A percentile compares a stretch with the other conserved stretches of the same genome.
Conservation (phyloP, 2,113 vertebrate genomes). For the Chloebia gouldiae region DNA sequence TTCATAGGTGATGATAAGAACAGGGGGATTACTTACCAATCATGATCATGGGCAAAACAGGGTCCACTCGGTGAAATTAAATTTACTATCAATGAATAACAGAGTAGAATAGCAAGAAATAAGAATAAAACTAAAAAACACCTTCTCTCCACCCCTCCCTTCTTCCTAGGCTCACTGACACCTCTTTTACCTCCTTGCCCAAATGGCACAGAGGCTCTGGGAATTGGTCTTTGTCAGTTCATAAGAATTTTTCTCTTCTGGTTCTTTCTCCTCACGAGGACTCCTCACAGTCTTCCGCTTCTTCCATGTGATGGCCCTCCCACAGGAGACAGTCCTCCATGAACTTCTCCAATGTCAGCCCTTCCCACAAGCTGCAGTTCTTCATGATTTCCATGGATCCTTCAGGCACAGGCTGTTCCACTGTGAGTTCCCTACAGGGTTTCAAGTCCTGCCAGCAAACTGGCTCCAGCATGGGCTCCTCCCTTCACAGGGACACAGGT, state of each 20-base stretch:
- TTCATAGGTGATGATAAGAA: not conserved
- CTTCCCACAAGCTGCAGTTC: not conserved
- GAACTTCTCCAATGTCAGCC: fast-evolving
- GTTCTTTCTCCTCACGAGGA: not conserved
- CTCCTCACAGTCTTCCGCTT: not conserved
- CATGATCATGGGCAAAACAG: not conserved
- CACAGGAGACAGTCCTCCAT: not conserved
- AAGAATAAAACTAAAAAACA: not conserved
- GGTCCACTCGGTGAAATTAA: not conserved
- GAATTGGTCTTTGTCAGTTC: not conserved
- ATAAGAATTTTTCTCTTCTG: not conserved
- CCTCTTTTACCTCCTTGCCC: not conserved
- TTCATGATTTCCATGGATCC: not conserved
- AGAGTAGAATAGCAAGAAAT: not conserved
- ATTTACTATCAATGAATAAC: not conserved
- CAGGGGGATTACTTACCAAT: not conserved
- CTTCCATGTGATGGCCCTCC: fast-evolving
- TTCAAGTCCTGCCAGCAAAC: not conserved
- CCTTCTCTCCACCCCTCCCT: not conserved
- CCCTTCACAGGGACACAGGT: not conserved
- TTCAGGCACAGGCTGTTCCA: not conserved
- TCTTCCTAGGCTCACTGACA: not conserved
- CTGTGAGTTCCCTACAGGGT: fast-evolving
- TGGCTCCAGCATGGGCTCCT: not conserved
- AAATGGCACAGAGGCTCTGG: fast-evolving